phyloP scores from a whole-genome alignment of 1,140 invertebrate species.

The Leptopilina boulardi region DNA sequence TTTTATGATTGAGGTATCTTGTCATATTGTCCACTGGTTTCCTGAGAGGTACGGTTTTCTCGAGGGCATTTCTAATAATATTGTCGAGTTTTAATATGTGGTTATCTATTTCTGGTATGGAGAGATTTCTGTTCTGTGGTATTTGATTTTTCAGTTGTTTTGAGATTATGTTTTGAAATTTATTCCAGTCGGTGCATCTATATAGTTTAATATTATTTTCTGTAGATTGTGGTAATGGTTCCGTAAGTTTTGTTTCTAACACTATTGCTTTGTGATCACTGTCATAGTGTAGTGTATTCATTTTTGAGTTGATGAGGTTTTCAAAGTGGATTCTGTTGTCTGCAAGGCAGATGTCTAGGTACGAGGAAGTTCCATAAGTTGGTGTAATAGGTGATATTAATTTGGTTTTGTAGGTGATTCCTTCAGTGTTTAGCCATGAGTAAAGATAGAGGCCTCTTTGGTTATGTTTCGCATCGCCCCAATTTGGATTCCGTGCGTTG shows the following conservation, averaged over 20 bases:
- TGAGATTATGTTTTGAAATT: neutral
- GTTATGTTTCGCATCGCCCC: neutral
- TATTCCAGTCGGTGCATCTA: neutral
- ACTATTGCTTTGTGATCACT: conserved; percentile 40
- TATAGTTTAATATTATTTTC: neutral
- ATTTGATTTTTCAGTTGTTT: neutral
- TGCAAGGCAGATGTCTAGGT: neutral
- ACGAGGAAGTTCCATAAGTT: conserved; percentile 23
- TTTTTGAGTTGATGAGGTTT: neutral
- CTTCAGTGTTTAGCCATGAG: conserved; percentile 12
- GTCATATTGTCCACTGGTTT: neutral
- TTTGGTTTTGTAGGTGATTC: conserved; percentile 5
- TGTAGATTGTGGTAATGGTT: neutral
- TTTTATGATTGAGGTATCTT: neutral
- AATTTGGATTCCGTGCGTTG: conserved; percentile 26
- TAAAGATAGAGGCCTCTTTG: conserved; percentile 22
- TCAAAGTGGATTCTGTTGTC: conserved; percentile 14
- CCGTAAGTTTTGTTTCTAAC: neutral
- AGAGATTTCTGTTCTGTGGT: conserved; percentile 11
- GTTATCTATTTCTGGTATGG: neutral
- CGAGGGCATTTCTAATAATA: neutral
- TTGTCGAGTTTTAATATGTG: neutral
- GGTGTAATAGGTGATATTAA: conserved; percentile 23
- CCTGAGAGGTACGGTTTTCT: neutral
- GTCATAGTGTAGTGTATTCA: conserved; percentile 12